These are phyloP conservation scores for Coptodon bakossiorum DNA, from an alignment of 2,113 vertebrate species.

Conservation along the genomic window DNA sequence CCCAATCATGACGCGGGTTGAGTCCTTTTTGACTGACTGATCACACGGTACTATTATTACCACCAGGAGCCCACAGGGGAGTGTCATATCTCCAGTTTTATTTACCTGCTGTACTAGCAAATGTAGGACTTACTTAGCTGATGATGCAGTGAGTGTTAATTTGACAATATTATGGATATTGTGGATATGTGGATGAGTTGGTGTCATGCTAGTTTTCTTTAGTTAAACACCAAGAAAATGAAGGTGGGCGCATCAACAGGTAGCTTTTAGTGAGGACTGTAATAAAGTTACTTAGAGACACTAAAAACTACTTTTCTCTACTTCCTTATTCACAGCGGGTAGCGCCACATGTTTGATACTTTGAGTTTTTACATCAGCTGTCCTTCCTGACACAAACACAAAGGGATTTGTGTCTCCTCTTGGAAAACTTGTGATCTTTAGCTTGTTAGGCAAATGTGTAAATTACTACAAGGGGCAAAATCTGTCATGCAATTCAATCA, in stretches of 20 bases:
- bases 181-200: not conserved
- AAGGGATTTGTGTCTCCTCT: not conserved
- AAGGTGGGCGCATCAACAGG: not conserved
- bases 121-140: not conserved
- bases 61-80: not conserved
- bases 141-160: not conserved
- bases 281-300: not conserved
- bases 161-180: not conserved
- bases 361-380: not conserved
- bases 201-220: not conserved
- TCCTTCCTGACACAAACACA: not conserved
- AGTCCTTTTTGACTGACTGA: not conserved
- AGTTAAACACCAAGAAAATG: not conserved
- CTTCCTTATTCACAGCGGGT: not conserved
- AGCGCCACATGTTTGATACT: not conserved
- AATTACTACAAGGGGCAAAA: not conserved
- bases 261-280: not conserved
- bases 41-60: not conserved
- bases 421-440: not conserved
- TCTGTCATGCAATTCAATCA: not conserved
- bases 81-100: not conserved
- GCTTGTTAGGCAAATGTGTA: not conserved
- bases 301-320: not conserved
- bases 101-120: not conserved
- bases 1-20: not conserved